These are phyloP conservation scores for Drosophila macrospina DNA, from an alignment of 2,888 invertebrate species.

Conservation along the genomic window DNA sequence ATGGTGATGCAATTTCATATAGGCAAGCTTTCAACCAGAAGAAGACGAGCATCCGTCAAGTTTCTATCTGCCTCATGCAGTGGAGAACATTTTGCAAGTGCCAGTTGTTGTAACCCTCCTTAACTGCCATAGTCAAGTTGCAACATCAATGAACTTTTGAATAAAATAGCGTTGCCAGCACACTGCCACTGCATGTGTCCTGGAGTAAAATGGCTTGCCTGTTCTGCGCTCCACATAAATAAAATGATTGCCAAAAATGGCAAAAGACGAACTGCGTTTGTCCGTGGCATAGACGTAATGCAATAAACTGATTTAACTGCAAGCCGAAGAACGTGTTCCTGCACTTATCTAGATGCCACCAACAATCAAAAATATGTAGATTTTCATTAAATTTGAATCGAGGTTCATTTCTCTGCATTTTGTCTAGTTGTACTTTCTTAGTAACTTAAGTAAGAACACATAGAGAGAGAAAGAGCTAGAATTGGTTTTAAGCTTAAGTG, in stretches of 20 bases:
- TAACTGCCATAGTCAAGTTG: slow-evolving; percentile 33
- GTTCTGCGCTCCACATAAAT: slow-evolving; percentile 1
- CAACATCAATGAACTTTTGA: slow-evolving; percentile 41
- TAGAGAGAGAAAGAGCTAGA: too few relatives aligned
- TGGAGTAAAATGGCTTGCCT: background rate
- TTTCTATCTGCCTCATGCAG: slow-evolving; percentile 24
- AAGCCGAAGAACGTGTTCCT: slow-evolving; percentile 14
- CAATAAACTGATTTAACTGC: slow-evolving; percentile 49
- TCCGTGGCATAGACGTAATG: slow-evolving; percentile 46
- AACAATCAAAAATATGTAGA: slow-evolving; percentile 35
- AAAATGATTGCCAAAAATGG: slow-evolving; percentile 42
- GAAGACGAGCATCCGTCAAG: slow-evolving; percentile 26
- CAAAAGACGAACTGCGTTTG: slow-evolving; percentile 26
- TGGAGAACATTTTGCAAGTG: slow-evolving; percentile 50
- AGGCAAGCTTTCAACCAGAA: slow-evolving; percentile 34
- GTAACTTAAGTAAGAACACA: too few relatives aligned
- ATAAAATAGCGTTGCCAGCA: slow-evolving; percentile 28
- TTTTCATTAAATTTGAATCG: slow-evolving; percentile 33
- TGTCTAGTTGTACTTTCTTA: too few relatives aligned
- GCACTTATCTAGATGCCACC: slow-evolving; percentile 23
- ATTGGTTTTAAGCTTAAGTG: too few relatives aligned
- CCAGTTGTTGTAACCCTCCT: slow-evolving; percentile 54
- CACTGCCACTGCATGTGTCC: slow-evolving; percentile 5
- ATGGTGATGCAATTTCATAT: slow-evolving; percentile 42
- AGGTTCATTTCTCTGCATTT: background rate